Conservation (phyloP, 2,797 vertebrate genomes). For the Arctocebus calabarensis region DNA sequence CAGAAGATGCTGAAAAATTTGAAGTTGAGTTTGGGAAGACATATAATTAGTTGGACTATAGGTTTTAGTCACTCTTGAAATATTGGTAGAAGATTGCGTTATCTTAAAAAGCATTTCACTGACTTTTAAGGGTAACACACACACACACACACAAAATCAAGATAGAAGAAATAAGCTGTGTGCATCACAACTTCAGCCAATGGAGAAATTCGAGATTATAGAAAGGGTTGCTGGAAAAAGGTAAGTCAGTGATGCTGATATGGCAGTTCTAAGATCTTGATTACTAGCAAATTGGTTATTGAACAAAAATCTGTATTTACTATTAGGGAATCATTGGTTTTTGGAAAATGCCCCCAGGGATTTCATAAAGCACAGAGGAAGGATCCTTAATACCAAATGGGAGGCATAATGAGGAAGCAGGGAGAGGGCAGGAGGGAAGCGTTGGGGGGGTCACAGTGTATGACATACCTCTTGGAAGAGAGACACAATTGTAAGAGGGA, state of each 20-base stretch:
- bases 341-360: neutral
- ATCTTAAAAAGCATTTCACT: slow-evolving; percentile 50
- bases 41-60: slow-evolving; percentile 51
- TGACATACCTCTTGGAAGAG: too few species aligned
- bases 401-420: neutral
- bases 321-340: neutral
- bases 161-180: slow-evolving; percentile 27
- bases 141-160: neutral
- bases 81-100: slow-evolving; percentile 43
- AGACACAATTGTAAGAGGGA: too few species aligned
- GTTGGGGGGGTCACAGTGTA: too few species aligned
- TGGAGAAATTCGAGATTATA: neutral
- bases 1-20: slow-evolving; percentile 45
- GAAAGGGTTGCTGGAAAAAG: neutral
- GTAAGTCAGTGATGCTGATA: neutral
- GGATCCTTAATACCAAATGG: neutral
- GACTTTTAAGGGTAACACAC: slow-evolving; percentile 50
- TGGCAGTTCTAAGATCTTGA: neutral
- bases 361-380: slow-evolving; percentile 15
- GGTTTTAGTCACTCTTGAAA: slow-evolving; percentile 44
- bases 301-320: neutral
- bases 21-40: slow-evolving; percentile 39
- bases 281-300: neutral
- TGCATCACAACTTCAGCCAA: neutral
- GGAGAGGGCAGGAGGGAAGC: too few species aligned